These are phyloP conservation scores for Drosophila nigricruria DNA, from an alignment of 2,888 invertebrate genomes.

Conservation along the genomic window DNA sequence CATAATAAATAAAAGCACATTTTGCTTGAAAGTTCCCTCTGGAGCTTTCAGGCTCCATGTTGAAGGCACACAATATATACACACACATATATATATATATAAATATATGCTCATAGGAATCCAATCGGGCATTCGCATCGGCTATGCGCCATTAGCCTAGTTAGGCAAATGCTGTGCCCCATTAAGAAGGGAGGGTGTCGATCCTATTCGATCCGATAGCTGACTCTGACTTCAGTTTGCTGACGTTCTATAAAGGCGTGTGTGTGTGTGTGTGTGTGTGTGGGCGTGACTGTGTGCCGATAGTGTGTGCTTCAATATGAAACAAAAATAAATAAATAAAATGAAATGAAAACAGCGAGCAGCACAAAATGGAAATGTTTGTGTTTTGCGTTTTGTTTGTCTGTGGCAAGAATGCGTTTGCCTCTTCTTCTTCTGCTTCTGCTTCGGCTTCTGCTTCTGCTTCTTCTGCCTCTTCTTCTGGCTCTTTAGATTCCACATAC, in stretches of 20 bases:
- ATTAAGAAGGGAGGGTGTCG: slow-evolving; percentile 15
- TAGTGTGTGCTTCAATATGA: slow-evolving; percentile 49
- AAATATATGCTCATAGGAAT: not conserved
- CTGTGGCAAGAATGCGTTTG: slow-evolving; percentile 62
- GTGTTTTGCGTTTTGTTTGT: slow-evolving; percentile 60
- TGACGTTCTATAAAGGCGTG: slow-evolving; percentile 8
- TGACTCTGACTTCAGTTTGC: slow-evolving; percentile 42
- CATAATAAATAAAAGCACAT: not conserved
- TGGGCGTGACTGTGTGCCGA: slow-evolving; percentile 27
- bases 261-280: not conserved
- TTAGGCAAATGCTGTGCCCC: slow-evolving; percentile 29
- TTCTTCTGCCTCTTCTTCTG: not conserved
- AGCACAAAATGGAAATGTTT: slow-evolving; percentile 62
- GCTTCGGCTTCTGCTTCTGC: slow-evolving; percentile 5
- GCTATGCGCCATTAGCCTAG: slow-evolving; percentile 52
- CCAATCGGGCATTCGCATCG: slow-evolving; percentile 42
- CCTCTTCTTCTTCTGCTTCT: not conserved
- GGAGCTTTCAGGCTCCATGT: slow-evolving; percentile 15
- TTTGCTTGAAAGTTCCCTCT: slow-evolving; percentile 9
- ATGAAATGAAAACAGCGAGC: slow-evolving; percentile 32
- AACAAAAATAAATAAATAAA: slow-evolving; percentile 51
- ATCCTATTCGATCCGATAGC: slow-evolving; percentile 32
- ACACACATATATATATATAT: not conserved
- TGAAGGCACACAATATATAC: not conserved
- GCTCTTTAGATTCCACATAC: slow-evolving; percentile 4